Base-by-base conservation (phyloP, 2,888 invertebrate species). In the Apeira syringaria region DNA sequence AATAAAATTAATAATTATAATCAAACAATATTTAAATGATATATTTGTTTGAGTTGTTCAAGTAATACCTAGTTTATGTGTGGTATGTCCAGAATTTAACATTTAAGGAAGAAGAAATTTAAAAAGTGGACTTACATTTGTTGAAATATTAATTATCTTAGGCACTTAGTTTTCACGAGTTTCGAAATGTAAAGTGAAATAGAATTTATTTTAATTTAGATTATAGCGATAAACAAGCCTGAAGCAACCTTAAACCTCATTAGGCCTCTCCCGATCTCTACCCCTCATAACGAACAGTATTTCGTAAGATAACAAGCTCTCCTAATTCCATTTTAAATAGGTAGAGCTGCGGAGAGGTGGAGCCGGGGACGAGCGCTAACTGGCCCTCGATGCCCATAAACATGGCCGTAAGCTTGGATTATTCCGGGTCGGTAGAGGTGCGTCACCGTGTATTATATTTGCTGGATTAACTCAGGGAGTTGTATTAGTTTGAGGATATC, bases 321-420 rank as follows among this genome's bases (percentile, higher is more conserved):
- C 35, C 30, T 53, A 49, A 53, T 50, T 45, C 50, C 40, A 31
- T 34, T 55, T 55, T 47, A 53, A 53, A 50, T 34, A 49, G 46
- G 37, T 42, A 36, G 38, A 42, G 40, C 26, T 39, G 24, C 12
- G 7, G 27, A 27, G 27, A 7, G 6, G 32, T 32, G 17, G 34
- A 18, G 37, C 6, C 24, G 15, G 39, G 35, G 35, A 47, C 50
- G 46, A 53, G 31, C 50, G 37, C 47, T 50, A 50, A 47, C 47
- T 50, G 42, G 41, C 47, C 15, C 25, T 37, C 46, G 25, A 33
- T 40, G 36, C 30, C 29, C 39, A 26, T 50, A 47, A 53, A 53
- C 46, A 50, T 40, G 39, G 22, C n/a, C n/a, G 41, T 47, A 46
- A 52, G 39, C 31, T 20, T 13, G 45, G 39, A 46, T 46, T 40